Conservation (phyloP, 2,888 invertebrate genomes). For the Pheosia tremula region DNA sequence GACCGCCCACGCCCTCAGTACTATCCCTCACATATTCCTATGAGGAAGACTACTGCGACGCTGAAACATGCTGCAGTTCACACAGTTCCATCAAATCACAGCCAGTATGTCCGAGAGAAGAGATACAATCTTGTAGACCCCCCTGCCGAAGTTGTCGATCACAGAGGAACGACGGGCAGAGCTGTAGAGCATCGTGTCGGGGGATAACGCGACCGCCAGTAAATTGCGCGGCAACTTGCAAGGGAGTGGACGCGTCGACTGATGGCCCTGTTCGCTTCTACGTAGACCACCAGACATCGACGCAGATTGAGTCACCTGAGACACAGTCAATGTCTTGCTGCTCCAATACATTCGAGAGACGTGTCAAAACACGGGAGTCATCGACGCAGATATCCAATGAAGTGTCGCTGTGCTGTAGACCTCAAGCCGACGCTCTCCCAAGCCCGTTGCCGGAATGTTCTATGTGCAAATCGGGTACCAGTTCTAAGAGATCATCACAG, state of each 20-base stretch:
- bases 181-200: neutral
- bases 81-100: neutral
- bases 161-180: neutral
- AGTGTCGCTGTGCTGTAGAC: neutral
- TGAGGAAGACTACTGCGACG: slow-evolving; percentile 2
- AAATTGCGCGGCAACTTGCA: slow-evolving; percentile 1
- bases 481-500: neutral
- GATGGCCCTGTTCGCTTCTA: slow-evolving; percentile 7
- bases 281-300: neutral
- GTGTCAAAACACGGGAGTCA: neutral
- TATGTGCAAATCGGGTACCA: neutral
- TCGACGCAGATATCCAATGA: neutral
- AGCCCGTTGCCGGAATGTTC: too few relatives aligned
- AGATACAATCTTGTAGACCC: neutral
- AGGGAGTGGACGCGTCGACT: slow-evolving; percentile 1
- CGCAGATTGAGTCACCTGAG: too few relatives aligned
- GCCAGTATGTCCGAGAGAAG: neutral
- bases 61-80: slow-evolving; percentile 2
- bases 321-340: neutral
- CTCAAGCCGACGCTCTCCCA: neutral
- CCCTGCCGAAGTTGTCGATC: neutral
- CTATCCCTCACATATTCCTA: neutral
- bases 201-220: neutral
- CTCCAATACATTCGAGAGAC: neutral
- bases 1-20: neutral